Base-by-base conservation (phyloP, 2,888 invertebrate species). In the Lymantria monacha region DNA sequence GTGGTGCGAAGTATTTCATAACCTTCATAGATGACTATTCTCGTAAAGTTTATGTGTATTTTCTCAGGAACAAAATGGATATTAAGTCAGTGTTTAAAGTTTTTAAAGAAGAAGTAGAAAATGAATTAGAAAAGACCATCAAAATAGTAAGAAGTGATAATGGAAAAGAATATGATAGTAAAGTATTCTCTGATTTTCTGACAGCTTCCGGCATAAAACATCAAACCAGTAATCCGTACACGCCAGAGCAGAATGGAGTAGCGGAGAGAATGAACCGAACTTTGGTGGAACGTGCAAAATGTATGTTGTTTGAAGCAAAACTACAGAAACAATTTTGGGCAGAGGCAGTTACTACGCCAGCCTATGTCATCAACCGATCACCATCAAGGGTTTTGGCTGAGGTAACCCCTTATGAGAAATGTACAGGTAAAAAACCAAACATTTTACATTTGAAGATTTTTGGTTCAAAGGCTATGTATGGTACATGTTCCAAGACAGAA, bases 201-300 rank as follows among this genome's bases (percentile, higher is more conserved):
- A 2, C 33, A 10, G 7, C 9, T 9, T 10, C 9, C 44, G 55
- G 55, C 3, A 54, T 57, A 9, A 11, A 30, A 38, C 57, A 55
- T 43, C 59, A 59, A 14, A 59, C 49, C 0, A 48, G 30, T 10
- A 50, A 41, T 3, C 58, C 63, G 2, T 60, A 60, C 15, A 36
- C 57, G 9, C 58, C 54, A 0, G 31, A 63, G 30, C 59, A 59
- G 1, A 60, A 63, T 47, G 55, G 55, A 2, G 1, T 55, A 10
- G 43, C 51, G 1, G 59, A 59, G 33, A 10, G 62, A 5, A 53
- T 57, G 52, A 57, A 58, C 31, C 11, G 55, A 7, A 50, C 55
- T 0, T 36, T 60, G 1, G 44, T 57, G 11, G 53, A 55, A 42
- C 15, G 53, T 36, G 54, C 55, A 37, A 48, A 42, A 31, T 46